Conservation (phyloP, 1,140 invertebrate genomes). For the Calosoma granatense region DNA sequence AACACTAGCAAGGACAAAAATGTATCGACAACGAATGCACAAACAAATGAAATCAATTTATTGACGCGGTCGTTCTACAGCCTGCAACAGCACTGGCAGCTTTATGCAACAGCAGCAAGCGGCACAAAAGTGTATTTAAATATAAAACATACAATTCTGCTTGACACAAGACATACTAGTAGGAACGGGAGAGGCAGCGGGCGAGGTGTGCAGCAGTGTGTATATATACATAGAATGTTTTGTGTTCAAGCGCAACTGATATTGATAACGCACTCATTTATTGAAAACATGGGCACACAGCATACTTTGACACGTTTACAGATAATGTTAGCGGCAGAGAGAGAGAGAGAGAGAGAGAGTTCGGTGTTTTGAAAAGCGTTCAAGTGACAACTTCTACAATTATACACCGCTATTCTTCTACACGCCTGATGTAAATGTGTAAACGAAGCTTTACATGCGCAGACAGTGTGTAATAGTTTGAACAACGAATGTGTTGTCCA, state of each 20-base stretch:
- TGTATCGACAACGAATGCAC: too few species aligned
- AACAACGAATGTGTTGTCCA: too few species aligned
- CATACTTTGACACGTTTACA: not conserved
- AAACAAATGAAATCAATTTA: too few species aligned
- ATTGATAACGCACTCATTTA: not conserved
- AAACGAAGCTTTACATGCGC: not conserved
- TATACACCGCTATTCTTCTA: slow-evolving; percentile 1
- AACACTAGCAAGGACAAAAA: too few species aligned
- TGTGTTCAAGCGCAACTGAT: not conserved
- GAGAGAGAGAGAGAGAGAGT: not conserved
- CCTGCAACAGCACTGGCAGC: too few species aligned
- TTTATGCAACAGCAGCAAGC: too few species aligned
- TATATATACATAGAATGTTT: too few species aligned
- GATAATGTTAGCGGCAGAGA: not conserved
- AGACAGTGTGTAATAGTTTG: not conserved
- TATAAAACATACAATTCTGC: too few species aligned
- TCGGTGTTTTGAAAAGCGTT: not conserved
- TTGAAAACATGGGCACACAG: not conserved
- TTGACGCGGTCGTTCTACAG: too few species aligned
- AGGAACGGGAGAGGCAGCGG: too few species aligned
- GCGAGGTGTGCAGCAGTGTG: too few species aligned
- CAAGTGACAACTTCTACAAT: slow-evolving; percentile 2
- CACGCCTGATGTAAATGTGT: not conserved
- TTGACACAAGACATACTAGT: not conserved
- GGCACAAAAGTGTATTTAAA: too few species aligned